Evolutionary conservation across 1,140 invertebrate species (phyloP).

Genomic region (Aricia agestis): DNA sequence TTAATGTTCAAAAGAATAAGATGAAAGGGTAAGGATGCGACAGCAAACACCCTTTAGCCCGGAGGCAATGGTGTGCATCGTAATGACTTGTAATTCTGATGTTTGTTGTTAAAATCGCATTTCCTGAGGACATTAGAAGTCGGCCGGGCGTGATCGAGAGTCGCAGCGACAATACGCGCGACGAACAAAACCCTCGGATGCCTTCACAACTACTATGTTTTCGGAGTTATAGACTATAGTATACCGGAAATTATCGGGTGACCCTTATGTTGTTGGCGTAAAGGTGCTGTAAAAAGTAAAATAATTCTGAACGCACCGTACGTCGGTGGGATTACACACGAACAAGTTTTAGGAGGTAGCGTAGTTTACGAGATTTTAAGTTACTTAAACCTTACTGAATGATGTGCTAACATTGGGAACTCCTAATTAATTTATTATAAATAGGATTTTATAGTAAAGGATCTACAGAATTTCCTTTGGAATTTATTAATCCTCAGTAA

Average conservation of each 20-base stretch:
- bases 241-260: too few relatives aligned
- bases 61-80: slow-evolving; percentile 59
- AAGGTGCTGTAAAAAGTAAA: too few relatives aligned
- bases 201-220: slow-evolving; percentile 36
- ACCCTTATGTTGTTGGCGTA: too few relatives aligned
- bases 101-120: slow-evolving; percentile 74
- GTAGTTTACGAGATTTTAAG: not conserved
- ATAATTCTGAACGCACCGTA: slow-evolving; percentile 5
- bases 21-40: slow-evolving; percentile 63
- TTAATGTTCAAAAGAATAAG: slow-evolving; percentile 25
- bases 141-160: slow-evolving; percentile 57
- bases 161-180: slow-evolving; percentile 40
- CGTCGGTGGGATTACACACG: slow-evolving; percentile 39
- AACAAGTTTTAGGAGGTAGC: slow-evolving; percentile 32
- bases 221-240: too few relatives aligned
- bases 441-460: too few relatives aligned
- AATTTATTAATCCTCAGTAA: too few relatives aligned
- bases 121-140: slow-evolving; percentile 65
- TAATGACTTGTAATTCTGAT: slow-evolving; percentile 70
- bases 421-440: too few relatives aligned
- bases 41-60: slow-evolving; percentile 66
- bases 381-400: not conserved
- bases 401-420: too few relatives aligned
- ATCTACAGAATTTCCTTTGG: too few relatives aligned
- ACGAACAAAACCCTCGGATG: slow-evolving; percentile 66